Percentiles rank a stretch among this genome's conserved stretches.
phyloP scores from a whole-genome alignment of 2,113 vertebrate genomes.

The Apodemus speciosus region DNA sequence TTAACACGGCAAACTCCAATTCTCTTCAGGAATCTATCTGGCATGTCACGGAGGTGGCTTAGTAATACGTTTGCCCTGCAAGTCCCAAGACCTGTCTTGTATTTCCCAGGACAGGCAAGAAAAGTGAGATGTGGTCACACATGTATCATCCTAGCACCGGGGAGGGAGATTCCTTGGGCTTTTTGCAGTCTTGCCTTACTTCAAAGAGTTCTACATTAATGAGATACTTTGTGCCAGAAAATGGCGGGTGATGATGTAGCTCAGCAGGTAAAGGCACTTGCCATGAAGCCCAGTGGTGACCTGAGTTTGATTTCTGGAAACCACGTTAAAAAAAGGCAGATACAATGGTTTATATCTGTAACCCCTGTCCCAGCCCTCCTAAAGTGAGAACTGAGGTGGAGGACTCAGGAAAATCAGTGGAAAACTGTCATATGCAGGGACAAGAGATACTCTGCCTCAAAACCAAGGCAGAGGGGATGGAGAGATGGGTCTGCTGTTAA shows the following conservation, averaged over 20 bases:
- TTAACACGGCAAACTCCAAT: neutral
- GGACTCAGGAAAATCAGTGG: too few relatives aligned
- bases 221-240: neutral
- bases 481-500: too few relatives aligned
- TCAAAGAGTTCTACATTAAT: neutral
- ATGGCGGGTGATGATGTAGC: too few relatives aligned
- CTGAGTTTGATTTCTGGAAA: neutral
- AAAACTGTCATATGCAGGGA: neutral
- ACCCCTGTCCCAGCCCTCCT: too few relatives aligned
- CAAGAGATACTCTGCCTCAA: neutral
- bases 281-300: neutral
- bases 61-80: neutral
- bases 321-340: neutral
- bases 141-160: neutral
- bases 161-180: neutral
- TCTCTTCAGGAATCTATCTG: conserved; percentile 5
- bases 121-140: neutral
- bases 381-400: neutral
- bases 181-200: neutral
- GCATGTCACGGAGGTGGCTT: neutral
- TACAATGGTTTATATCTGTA: too few relatives aligned
- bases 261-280: neutral
- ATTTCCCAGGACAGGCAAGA: neutral
- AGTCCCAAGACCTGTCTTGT: neutral
- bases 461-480: neutral